Conservation (phyloP, 1,140 invertebrate species). For the Drosophila ficusphila region DNA sequence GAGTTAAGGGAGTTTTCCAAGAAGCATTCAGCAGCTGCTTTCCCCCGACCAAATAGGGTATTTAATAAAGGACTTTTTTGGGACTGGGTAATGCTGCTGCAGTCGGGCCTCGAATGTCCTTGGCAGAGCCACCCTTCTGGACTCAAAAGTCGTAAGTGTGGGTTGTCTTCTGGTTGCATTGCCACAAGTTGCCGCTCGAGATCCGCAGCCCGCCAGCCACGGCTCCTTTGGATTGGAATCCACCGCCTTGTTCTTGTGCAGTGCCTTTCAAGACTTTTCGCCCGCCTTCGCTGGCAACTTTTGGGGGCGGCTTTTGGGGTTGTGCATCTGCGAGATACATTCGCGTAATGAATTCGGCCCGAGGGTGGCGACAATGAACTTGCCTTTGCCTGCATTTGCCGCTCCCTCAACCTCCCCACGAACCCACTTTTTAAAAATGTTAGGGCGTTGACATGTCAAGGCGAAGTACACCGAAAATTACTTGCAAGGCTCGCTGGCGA, state of each 20-base stretch:
- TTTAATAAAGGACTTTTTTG: neutral
- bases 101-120: constrained; percentile 38
- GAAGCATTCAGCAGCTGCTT: neutral
- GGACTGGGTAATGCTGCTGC: constrained; percentile 17
- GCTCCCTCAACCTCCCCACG: neutral
- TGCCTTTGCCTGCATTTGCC: constrained; percentile 58
- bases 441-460: constrained; percentile 50
- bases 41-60: neutral
- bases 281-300: constrained; percentile 48
- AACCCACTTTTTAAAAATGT: too few relatives aligned
- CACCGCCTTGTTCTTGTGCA: constrained; percentile 55
- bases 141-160: constrained; percentile 24
- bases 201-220: neutral
- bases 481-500: constrained; percentile 21
- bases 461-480: constrained; percentile 33
- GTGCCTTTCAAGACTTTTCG: constrained; percentile 59
- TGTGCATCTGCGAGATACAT: constrained; percentile 67
- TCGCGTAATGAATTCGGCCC: constrained; percentile 70
- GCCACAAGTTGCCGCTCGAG: constrained; percentile 55
- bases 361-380: constrained; percentile 74
- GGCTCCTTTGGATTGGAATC: constrained; percentile 3
- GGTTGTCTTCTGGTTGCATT: constrained; percentile 74
- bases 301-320: constrained; percentile 70
- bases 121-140: constrained; percentile 58
- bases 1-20: neutral